Evolutionary conservation across 2,888 invertebrate genomes (phyloP).

Genomic region (Lithophane ornitopus): DNA sequence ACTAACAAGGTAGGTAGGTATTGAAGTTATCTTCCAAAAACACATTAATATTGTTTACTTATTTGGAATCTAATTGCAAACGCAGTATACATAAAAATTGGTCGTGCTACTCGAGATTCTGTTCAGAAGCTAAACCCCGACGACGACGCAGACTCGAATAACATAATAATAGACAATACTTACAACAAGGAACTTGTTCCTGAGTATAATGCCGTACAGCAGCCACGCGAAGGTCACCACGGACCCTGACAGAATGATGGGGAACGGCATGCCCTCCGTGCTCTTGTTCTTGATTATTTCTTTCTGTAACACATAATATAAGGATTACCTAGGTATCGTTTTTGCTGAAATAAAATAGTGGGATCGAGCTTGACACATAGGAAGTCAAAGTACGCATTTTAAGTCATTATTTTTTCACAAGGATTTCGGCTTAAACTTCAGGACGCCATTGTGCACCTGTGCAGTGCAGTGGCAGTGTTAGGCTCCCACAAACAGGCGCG

Average conservation of each 20-base stretch:
- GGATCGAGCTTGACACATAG: neutral
- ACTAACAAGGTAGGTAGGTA: too few relatives aligned
- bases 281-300: slow-evolving; percentile 95
- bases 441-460: too few relatives aligned
- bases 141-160: neutral
- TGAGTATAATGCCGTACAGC: slow-evolving; percentile 94
- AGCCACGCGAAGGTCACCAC: slow-evolving; percentile 95
- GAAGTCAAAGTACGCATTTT: neutral
- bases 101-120: neutral
- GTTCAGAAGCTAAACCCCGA: neutral
- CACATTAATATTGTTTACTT: neutral
- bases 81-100: neutral
- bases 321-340: neutral
- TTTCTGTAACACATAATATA: slow-evolving; percentile 88
- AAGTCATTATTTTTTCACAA: neutral
- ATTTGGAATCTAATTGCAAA: neutral
- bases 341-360: neutral
- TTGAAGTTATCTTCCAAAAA: too few relatives aligned
- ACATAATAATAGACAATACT: slow-evolving; percentile 77
- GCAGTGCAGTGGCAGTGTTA: neutral
- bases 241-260: slow-evolving; percentile 95
- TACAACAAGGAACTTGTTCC: slow-evolving; percentile 94
- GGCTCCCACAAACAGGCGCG: too few relatives aligned
- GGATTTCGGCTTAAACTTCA: neutral
- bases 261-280: slow-evolving; percentile 96